Evolutionary conservation across 2,888 invertebrate species (phyloP), one percentile per base, ranked within the genome.

Genomic region (Lepeophtheirus nordmannii): DNA sequence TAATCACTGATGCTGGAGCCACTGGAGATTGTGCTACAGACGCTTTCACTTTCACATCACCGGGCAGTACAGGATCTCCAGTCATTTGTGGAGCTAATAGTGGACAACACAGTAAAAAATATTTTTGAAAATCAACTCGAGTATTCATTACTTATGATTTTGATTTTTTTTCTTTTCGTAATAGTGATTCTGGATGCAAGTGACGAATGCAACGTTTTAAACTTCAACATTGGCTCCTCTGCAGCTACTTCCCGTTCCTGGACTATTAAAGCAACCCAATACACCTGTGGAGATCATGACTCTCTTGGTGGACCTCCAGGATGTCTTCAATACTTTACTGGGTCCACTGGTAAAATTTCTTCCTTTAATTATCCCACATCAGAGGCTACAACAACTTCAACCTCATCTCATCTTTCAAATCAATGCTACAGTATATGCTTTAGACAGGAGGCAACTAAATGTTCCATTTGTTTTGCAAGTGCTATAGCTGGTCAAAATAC

Each of bases 301-400:
- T 46, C 53, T 17, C 53, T n/a, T 14, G 53, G 53, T 46, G 53
- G 53, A 46, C 53, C 53, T 46, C 53, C 53, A 8, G 53, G 53
- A 2, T 46, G 53, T 46, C 53, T 46, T n/a, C 53, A 46, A 46
- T 46, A 46, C 53, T 46, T 46, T 46, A 46, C 53, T 2, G 53
- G n/a, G 5, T 5, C 53, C 53, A n/a, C 53, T 46, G 53, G 53
- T 17, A 14, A 46, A 46, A n/a, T 46, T 46, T 46, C 53, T 8
- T 46, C 53, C 17, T 46, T 46, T 17, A 46, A 46, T 17, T 46
- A 46, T 46, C 53, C 53, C 14, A n/a, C n/a, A 8, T 46, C 17
- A 5, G 53, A 14, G 17, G 8, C 53, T 5, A 17, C 14, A n/a
- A 17, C 53, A 14, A 14, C 53, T n/a, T 5, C 53, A 17, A 5